Evolutionary conservation across 1,140 invertebrate genomes (phyloP), one percentile per base, ranked within the genome.

Genomic region (Gerris buenoi): DNA sequence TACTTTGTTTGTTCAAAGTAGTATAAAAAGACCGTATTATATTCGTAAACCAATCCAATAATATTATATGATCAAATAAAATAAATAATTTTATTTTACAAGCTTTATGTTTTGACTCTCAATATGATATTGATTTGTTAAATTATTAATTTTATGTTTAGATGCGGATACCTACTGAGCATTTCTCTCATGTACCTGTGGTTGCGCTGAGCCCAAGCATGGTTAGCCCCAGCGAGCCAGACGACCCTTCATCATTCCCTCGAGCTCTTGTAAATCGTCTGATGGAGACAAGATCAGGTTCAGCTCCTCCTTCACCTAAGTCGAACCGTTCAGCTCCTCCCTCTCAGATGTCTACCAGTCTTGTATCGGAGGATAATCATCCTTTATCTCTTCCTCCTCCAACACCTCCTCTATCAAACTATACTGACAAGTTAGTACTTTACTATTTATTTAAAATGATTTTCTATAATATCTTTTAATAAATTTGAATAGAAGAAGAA

Each of bases 101-200:
- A n/a, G n/a, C n/a, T n/a, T n/a, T n/a, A n/a, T n/a, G n/a, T n/a
- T n/a, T n/a, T n/a, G n/a, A n/a, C n/a, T n/a, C n/a, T n/a, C n/a
- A n/a, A n/a, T n/a, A n/a, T n/a, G n/a, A n/a, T n/a, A n/a, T n/a
- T n/a, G n/a, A n/a, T n/a, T n/a, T n/a, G n/a, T n/a, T n/a, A n/a
- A 46, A 10, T 46, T 46, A 46, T 46, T 46, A 18, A 10, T 60
- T 60, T 15, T 28, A 71, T 71, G 79, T 78, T 5, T 78, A 95
- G 89, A 97, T 97, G 93, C 85, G 91, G 68, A 94, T 97, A 71
- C 94, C 93, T 25, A 93, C 91, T 66, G 93, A 95, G 75, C 92
- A 96, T 74, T 97, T 96, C 79, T 86, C 90, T n/a, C 91, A 91
- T 75, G 91, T 96, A 67, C 93, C 94, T 2, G 91, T 97, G 27